Percentiles rank a stretch among this genome's conserved stretches.
These are phyloP conservation scores for Mandrillus leucophaeus DNA, from an alignment of 2,113 vertebrate species.

Conservation along the genomic window DNA sequence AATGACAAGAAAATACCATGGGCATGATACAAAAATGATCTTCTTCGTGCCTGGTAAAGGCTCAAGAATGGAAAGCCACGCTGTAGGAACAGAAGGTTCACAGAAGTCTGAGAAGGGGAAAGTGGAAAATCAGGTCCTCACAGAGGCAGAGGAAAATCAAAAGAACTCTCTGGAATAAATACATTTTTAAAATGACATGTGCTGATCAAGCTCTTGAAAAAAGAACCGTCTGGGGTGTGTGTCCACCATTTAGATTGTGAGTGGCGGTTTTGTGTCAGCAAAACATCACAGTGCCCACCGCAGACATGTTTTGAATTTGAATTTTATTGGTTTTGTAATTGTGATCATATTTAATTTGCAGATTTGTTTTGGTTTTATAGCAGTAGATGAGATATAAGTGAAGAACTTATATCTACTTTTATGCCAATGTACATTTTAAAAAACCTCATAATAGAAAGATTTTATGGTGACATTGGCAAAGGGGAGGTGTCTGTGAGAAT, in stretches of 20 bases:
- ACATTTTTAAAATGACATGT: neutral
- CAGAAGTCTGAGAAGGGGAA: neutral
- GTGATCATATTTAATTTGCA: neutral
- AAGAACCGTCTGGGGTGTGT: neutral
- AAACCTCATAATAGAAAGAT: neutral
- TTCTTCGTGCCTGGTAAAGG: neutral
- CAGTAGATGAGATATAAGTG: neutral
- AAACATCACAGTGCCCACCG: neutral
- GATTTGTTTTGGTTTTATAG: neutral
- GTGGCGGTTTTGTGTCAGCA: neutral
- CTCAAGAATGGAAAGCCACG: fast-evolving
- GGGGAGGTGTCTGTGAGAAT: neutral
- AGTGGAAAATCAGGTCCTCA: neutral
- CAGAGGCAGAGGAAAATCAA: neutral
- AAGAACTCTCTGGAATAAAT: neutral
- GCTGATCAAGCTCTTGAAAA: neutral
- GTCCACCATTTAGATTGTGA: fast-evolving
- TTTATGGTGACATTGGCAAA: neutral
- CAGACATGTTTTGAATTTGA: neutral
- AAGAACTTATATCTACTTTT: neutral
- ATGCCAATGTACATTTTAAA: neutral
- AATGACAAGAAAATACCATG: neutral
- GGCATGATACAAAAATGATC: neutral
- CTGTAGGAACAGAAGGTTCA: neutral
- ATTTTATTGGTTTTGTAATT: neutral